Evolutionary conservation across 1,140 invertebrate species (phyloP), one percentile per base, ranked within the genome.

Genomic region (Drosophila grimshawi): DNA sequence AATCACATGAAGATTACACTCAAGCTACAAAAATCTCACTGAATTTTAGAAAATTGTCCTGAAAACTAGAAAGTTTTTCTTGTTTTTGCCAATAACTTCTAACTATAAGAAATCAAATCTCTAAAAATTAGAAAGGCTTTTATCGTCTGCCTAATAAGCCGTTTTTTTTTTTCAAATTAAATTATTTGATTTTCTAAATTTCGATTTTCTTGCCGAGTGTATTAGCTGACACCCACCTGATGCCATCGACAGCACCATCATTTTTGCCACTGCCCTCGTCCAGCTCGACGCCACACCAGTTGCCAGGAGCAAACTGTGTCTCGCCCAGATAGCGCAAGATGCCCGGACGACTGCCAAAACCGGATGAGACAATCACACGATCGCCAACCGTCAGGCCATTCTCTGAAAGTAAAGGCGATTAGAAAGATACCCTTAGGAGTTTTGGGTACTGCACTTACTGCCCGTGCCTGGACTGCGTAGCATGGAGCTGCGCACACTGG

Each of bases 261-360:
- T 99, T 99, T 93, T 99, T 99, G 41, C 98, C 98, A 63, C 96
- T 93, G 1, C 97, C 95, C 67, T 98, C 98, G 91, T 99, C 98
- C 70, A 99, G 93, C 93, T 99, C 98, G 29, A 99, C 96, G 10
- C 98, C 98, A 67, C 97, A 98, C 98, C 98, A 99, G 79, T 97
- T 95, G 11, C 98, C 98, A 27, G 95, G 91, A 6, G 98, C 97
- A 93, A 99, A 99, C 70, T 98, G 96, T 43, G 98, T 97, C 27
- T 93, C 93, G 10, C 98, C 98, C 59, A 98, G 94, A 92, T 95
- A 99, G 64, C 96, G 94, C 19, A 99, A 93, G 33, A 96, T 95
- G 65, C 98, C 98, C 37, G 96, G 95, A 93, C 99, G 99, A 78
- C 96, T 97, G 74, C 97, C 97, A 80, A 96, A 95, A 65, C 94